Conservation (phyloP, 2,888 invertebrate genomes). For the Drepanosiphum platanoidis region DNA sequence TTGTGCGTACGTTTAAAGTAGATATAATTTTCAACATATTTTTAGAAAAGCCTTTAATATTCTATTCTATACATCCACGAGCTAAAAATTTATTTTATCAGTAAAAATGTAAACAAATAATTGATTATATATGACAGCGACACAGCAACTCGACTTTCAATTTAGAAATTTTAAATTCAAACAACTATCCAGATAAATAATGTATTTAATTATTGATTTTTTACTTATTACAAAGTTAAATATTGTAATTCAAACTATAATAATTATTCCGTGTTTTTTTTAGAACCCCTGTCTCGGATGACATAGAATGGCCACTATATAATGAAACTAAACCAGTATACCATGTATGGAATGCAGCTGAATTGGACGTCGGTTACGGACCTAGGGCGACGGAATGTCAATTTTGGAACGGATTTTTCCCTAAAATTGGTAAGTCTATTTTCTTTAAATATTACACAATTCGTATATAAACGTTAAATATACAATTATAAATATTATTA, state of each 20-base stretch:
- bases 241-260: neutral
- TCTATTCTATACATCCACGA: no score
- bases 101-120: no score
- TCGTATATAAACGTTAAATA: no score
- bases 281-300: conserved; percentile 71
- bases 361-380: conserved; percentile 76
- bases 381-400: conserved; percentile 89
- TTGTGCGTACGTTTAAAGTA: neutral
- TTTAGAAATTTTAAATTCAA: neutral
- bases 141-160: no score
- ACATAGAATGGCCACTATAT: conserved; percentile 88
- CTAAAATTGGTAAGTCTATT: conserved; percentile 73
- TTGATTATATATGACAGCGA: no score
- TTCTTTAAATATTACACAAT: no score
- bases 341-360: conserved; percentile 88
- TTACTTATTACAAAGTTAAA: no score
- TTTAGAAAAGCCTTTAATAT: no score
- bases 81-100: no score
- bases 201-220: no score
- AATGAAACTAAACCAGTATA: conserved; percentile 86
- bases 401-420: conserved; percentile 96
- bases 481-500: no score
- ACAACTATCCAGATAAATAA: neutral
- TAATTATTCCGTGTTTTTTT: conserved; percentile 50
- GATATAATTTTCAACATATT: neutral